Percentiles rank a stretch among this genome's conserved stretches.
phyloP scores from a whole-genome alignment of 2,113 vertebrate genomes.

The Dicaeum eximium region DNA sequence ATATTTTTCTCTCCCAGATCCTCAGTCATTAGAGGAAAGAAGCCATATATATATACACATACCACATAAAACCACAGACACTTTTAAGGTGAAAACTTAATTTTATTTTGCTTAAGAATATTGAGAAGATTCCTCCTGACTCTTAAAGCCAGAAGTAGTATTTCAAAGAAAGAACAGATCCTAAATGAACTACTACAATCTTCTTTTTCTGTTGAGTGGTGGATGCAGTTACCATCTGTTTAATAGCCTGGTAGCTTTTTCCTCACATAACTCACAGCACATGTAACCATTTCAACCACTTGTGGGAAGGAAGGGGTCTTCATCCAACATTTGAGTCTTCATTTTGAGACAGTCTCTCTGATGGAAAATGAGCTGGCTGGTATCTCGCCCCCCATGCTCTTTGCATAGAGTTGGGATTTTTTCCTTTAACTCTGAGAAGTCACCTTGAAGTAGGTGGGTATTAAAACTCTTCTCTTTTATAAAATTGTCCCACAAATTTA shows the following conservation, averaged over 20 bases:
- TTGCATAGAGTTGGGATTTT: background rate
- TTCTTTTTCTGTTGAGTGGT: background rate
- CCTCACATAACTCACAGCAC: background rate
- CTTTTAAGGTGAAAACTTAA: background rate
- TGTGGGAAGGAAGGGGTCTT: background rate
- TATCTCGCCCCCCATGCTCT: background rate
- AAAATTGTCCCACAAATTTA: background rate
- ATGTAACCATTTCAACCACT: background rate
- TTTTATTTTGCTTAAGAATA: background rate
- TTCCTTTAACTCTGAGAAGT: background rate
- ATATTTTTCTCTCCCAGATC: background rate
- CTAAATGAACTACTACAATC: background rate
- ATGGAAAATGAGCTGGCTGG: background rate
- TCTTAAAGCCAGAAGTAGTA: background rate
- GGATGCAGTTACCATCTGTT: background rate
- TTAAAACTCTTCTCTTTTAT: background rate
- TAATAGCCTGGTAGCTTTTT: background rate
- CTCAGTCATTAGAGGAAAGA: background rate
- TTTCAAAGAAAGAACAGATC: background rate
- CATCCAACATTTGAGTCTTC: background rate
- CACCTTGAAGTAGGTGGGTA: background rate
- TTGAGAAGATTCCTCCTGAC: background rate
- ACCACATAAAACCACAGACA: background rate
- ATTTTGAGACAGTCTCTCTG: background rate
- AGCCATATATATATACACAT: background rate